A percentile compares a stretch with the other conserved stretches of the same genome.
Evolutionary conservation across 2,797 vertebrate genomes (phyloP).

Genomic region (Dendrocincla tyrannina): DNA sequence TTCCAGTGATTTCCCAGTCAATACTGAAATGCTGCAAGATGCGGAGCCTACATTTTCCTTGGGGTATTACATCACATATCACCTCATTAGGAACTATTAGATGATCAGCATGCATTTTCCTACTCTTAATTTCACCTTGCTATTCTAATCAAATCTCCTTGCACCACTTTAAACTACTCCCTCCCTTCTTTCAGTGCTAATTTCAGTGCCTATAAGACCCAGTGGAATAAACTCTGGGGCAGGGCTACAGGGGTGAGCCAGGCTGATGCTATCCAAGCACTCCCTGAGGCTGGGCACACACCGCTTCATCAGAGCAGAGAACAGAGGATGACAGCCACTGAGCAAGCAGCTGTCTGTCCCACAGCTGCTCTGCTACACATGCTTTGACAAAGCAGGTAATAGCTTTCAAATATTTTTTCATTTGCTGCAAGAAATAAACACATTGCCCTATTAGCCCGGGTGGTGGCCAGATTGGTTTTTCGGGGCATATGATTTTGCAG

Average conservation of each 20-base stretch:
- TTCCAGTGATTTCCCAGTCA: slow-evolving; percentile 5
- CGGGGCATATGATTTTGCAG: slow-evolving; percentile 34
- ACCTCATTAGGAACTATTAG: not conserved
- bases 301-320: fast-evolving
- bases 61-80: not conserved
- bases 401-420: not conserved
- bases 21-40: not conserved
- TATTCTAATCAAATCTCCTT: not conserved
- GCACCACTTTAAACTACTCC: not conserved
- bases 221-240: not conserved
- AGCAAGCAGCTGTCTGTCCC: not conserved
- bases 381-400: not conserved
- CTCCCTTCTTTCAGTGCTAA: not conserved
- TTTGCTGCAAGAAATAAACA: not conserved
- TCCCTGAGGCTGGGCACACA: fast-evolving
- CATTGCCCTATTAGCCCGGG: slow-evolving; percentile 10
- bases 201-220: not conserved
- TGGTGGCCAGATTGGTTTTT: slow-evolving; percentile 28
- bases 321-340: fast-evolving
- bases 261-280: not conserved
- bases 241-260: not conserved
- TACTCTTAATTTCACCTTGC: not conserved
- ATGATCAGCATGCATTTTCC: not conserved
- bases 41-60: not conserved
- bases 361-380: not conserved